phyloP scores from a whole-genome alignment of 35 echinoderm and acorn worm genomes.

The Hemicentrotus pulcherrimus region DNA sequence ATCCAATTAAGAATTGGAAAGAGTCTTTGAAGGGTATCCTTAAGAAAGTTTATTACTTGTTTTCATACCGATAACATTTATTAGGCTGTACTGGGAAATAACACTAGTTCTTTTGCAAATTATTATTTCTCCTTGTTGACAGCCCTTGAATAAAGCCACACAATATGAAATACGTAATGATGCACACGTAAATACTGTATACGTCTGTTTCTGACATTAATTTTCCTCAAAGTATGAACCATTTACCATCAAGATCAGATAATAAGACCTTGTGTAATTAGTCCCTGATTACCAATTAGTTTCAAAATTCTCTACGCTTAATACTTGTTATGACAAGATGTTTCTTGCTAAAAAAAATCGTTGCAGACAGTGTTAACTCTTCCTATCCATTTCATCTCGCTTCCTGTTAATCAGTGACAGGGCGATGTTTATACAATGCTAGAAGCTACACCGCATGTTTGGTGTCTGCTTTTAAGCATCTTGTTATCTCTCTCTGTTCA shows the following conservation, averaged over 20 bases:
- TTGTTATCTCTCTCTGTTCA: neutral
- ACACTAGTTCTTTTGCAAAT: too few relatives aligned
- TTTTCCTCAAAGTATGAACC: neutral
- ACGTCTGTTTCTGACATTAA: neutral
- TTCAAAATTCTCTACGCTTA: neutral
- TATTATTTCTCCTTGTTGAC: neutral
- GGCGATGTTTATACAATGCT: neutral
- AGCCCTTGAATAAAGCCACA: neutral
- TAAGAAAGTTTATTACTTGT: too few relatives aligned
- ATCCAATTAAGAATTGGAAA: too few relatives aligned
- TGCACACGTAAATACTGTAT: neutral
- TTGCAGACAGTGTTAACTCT: neutral
- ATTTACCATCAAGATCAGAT: neutral
- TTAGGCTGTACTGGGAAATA: too few relatives aligned
- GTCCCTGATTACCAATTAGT: neutral
- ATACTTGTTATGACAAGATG: neutral
- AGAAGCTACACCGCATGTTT: neutral
- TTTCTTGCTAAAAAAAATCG: neutral
- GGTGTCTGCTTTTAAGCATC: neutral
- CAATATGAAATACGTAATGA: neutral
- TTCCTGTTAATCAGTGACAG: neutral
- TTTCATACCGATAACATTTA: too few relatives aligned
- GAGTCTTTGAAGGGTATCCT: too few relatives aligned
- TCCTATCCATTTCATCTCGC: neutral
- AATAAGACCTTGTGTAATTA: neutral